A percentile compares a stretch with the other conserved stretches of the same genome.
These are phyloP conservation scores for Pyrocephalus nanus DNA, from an alignment of 2,797 vertebrate genomes.

Conservation along the genomic window DNA sequence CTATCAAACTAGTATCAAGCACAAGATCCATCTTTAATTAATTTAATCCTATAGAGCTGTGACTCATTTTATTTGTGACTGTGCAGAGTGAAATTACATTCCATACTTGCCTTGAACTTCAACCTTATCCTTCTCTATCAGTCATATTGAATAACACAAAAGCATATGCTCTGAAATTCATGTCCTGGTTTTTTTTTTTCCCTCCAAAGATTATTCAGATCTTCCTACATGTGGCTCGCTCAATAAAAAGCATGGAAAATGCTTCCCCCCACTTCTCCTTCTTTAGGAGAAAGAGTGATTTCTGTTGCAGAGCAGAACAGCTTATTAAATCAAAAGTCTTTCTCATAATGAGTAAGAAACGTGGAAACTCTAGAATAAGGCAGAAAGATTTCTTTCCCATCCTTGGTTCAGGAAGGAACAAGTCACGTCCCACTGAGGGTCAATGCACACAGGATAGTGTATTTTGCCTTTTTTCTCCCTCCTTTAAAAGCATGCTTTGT, in stretches of 20 bases:
- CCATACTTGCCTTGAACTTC: conserved; percentile 73
- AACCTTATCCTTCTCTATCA: conserved; percentile 67
- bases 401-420: not conserved
- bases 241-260: conserved; percentile 26
- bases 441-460: not conserved
- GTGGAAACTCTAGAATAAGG: not conserved
- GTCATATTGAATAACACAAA: conserved; percentile 71
- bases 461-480: not conserved
- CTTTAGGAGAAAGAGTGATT: not conserved
- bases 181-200: not conserved
- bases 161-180: conserved; percentile 60
- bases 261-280: not conserved
- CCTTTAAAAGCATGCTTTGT: not conserved
- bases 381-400: not conserved
- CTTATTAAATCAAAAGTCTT: conserved; percentile 28
- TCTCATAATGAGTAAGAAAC: not conserved
- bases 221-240: conserved; percentile 39
- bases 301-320: not conserved
- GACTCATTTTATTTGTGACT: conserved; percentile 72
- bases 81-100: conserved; percentile 71
- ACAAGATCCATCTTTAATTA: conserved; percentile 73
- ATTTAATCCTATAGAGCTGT: conserved; percentile 72
- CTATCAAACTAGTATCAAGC: conserved; percentile 72
- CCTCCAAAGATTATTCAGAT: conserved; percentile 52
- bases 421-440: not conserved